A percentile compares a stretch with the other conserved stretches of the same genome.
These are phyloP conservation scores for Anthopleura sola DNA, from an alignment of 64 coral and sea anemone species.

Conservation along the genomic window DNA sequence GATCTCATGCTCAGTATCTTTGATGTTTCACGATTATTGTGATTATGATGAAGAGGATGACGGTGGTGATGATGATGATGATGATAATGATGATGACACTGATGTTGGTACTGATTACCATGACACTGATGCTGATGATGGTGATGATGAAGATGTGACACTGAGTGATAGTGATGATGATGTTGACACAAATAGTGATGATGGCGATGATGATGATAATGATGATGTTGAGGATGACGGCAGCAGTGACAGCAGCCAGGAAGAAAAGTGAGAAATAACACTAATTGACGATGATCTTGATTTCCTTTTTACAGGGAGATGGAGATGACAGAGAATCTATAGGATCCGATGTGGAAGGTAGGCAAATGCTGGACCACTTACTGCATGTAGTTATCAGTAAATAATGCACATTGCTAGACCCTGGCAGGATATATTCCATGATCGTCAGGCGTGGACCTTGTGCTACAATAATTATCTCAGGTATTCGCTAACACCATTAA, in stretches of 20 bases:
- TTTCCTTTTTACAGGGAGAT: slow-evolving; percentile 46
- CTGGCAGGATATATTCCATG: slow-evolving; percentile 17
- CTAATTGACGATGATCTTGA: not conserved
- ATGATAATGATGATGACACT: not conserved
- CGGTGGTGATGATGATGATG: not conserved
- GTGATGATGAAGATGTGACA: not conserved
- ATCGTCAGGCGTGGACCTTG: slow-evolving; percentile 41
- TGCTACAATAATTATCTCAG: slow-evolving; percentile 45
- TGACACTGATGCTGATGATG: not conserved
- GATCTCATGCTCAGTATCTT: not conserved
- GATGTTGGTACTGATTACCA: too few relatives aligned
- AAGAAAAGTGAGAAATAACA: too few relatives aligned
- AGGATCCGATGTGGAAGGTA: slow-evolving; percentile 72
- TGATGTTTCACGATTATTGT: too few relatives aligned
- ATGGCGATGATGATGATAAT: too few relatives aligned
- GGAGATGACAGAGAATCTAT: slow-evolving; percentile 66
- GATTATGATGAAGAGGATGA: not conserved
- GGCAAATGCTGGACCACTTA: not conserved
- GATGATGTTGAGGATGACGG: not conserved
- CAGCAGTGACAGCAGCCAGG: too few relatives aligned
- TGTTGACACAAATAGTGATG: too few relatives aligned
- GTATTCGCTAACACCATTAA: slow-evolving; percentile 75
- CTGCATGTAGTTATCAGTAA: not conserved
- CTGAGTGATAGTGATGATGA: not conserved
- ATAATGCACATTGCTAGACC: slow-evolving; percentile 17